These are phyloP conservation scores for Xerus inauris DNA, from an alignment of 2,113 vertebrate genomes.

Conservation along the genomic window DNA sequence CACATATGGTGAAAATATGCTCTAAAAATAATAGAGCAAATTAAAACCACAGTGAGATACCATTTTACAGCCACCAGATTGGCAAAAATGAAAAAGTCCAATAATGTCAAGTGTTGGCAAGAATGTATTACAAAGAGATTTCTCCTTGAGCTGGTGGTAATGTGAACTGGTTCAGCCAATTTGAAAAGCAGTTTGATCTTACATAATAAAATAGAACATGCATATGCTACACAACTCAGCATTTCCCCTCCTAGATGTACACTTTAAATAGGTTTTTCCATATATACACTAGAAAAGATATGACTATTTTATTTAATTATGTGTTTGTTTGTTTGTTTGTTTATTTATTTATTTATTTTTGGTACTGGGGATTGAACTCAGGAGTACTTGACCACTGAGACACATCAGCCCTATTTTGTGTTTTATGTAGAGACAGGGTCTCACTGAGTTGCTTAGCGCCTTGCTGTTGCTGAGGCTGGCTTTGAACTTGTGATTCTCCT, in stretches of 20 bases:
- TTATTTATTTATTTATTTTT: no score
- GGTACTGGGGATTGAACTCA: no score
- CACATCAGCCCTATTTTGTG: no score
- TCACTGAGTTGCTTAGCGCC: no score
- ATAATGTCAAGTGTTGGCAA: neutral
- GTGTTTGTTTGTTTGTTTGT: no score
- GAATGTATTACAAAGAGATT: neutral
- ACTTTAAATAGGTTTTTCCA: neutral
- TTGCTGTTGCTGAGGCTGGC: no score
- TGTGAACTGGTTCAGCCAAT: neutral
- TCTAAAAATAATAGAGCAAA: conserved; percentile 48
- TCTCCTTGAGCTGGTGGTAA: neutral
- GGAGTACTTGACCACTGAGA: no score
- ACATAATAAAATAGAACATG: neutral
- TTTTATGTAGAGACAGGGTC: no score
- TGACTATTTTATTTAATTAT: no score
- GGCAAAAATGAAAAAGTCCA: neutral
- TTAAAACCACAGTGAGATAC: neutral
- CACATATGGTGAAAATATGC: neutral
- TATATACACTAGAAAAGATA: neutral
- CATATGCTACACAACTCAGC: neutral
- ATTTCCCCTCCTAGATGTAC: neutral
- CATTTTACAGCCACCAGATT: neutral
- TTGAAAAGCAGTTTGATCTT: neutral
- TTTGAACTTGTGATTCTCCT: no score